These are phyloP conservation scores for Corythoichthys haematopterus DNA, from an alignment of 2,113 vertebrate genomes.

Conservation along the genomic window DNA sequence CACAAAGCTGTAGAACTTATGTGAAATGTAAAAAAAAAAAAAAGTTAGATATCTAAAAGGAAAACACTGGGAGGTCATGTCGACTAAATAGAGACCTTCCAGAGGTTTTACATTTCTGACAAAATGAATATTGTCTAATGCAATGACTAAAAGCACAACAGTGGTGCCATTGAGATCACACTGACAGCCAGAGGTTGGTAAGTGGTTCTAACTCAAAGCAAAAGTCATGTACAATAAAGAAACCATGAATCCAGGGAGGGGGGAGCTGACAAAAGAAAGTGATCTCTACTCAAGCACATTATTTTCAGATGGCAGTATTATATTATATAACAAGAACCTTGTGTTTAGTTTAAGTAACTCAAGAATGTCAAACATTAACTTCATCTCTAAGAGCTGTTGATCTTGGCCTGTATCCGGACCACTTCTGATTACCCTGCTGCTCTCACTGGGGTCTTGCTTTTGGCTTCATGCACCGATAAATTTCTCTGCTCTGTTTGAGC, in stretches of 20 bases:
- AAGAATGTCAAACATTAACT: slow-evolving; percentile 71
- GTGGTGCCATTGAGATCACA: slow-evolving; percentile 39
- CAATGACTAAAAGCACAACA: slow-evolving; percentile 25
- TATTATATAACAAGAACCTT: slow-evolving; percentile 54
- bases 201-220: slow-evolving; percentile 38
- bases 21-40: slow-evolving; percentile 8
- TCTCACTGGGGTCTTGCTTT: slow-evolving; percentile 55
- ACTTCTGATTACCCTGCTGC: slow-evolving; percentile 64
- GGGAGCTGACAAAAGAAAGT: slow-evolving; percentile 53
- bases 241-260: slow-evolving; percentile 58
- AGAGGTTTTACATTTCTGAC: slow-evolving; percentile 20
- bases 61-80: neutral
- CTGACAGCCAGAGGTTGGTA: slow-evolving; percentile 32
- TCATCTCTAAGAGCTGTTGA: slow-evolving; percentile 68
- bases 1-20: slow-evolving; percentile 7
- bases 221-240: slow-evolving; percentile 55
- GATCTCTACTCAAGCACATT: slow-evolving; percentile 48
- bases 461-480: slow-evolving; percentile 61
- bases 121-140: slow-evolving; percentile 13
- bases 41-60: neutral
- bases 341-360: slow-evolving; percentile 70
- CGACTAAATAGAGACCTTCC: slow-evolving; percentile 23
- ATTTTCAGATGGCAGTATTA: slow-evolving; percentile 59
- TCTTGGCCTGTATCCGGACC: slow-evolving; percentile 67
- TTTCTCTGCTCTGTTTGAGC: slow-evolving; percentile 60